A percentile compares a stretch with the other conserved stretches of the same genome.
phyloP scores from a whole-genome alignment of 2,888 invertebrate species.

The Mesorhabditis sp. region DNA sequence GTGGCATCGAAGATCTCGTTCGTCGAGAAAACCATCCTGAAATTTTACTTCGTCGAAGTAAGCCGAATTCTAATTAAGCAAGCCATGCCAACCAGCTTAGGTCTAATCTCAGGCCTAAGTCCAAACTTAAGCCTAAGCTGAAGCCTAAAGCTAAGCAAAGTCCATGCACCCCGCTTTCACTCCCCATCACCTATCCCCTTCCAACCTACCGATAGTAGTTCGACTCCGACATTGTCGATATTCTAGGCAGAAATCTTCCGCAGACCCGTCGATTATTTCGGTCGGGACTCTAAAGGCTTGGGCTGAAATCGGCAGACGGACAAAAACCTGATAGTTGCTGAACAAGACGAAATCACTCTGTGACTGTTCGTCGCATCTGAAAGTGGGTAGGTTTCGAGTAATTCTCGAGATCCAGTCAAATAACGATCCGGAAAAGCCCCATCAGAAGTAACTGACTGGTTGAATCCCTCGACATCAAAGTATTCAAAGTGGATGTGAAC shows the following conservation, averaged over 20 bases:
- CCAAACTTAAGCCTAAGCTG: too few species aligned
- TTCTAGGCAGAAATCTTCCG: slow-evolving; percentile 65
- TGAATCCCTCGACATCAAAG: slow-evolving; percentile 89
- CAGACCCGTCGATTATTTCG: slow-evolving; percentile 83
- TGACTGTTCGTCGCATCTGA: slow-evolving; percentile 82
- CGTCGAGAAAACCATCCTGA: slow-evolving; percentile 87
- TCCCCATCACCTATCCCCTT: too few species aligned
- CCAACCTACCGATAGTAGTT: too few species aligned
- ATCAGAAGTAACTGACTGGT: slow-evolving; percentile 72
- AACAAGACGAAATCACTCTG: slow-evolving; percentile 94
- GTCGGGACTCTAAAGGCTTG: slow-evolving; percentile 69
- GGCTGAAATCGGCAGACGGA: too few species aligned
- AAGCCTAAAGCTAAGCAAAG: too few species aligned
- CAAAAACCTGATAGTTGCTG: slow-evolving; percentile 74
- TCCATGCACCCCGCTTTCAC: too few species aligned
- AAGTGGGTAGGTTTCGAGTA: background rate
- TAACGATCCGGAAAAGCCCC: slow-evolving; percentile 1
- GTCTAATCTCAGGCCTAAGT: too few species aligned
- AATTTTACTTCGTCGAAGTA: slow-evolving; percentile 68
- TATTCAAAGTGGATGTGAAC: slow-evolving; percentile 77
- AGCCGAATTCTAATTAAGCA: too few species aligned
- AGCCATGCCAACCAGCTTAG: too few species aligned
- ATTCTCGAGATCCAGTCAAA: slow-evolving; percentile 14
- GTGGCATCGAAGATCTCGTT: slow-evolving; percentile 88
- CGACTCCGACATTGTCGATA: too few species aligned